These are phyloP conservation scores for Mechanitis mazaeus DNA, from an alignment of 2,888 invertebrate species.

Conservation along the genomic window DNA sequence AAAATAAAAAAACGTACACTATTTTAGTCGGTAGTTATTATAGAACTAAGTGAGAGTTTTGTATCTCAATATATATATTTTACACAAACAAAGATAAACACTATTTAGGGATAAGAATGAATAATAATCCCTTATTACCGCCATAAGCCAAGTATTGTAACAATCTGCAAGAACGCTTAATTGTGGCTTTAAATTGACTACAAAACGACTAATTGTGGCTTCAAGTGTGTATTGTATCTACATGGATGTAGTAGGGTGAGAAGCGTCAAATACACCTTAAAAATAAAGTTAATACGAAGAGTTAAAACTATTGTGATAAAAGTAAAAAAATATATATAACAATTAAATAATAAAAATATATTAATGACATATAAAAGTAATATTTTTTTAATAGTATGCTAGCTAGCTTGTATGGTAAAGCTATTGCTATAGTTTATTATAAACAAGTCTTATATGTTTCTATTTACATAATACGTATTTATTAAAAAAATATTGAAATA, in stretches of 20 bases:
- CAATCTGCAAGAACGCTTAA: conserved; percentile 60
- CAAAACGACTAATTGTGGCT: conserved; percentile 72
- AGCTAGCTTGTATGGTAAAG: background rate
- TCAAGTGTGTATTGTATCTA: conserved; percentile 56
- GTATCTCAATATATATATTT: no score
- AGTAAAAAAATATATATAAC: no score
- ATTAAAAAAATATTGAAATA: no score
- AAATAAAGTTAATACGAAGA: no score
- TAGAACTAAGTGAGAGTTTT: no score
- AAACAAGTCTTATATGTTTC: background rate
- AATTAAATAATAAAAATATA: no score
- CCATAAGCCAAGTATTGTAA: conserved; percentile 35
- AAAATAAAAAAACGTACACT: no score
- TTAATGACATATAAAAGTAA: no score
- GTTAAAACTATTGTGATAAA: no score
- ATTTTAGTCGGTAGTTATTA: conserved; percentile 17
- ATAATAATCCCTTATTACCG: conserved; percentile 54
- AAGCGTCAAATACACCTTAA: background rate
- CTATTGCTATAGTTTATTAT: background rate
- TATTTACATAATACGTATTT: no score
- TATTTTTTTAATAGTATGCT: no score
- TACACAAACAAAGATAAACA: conserved; percentile 34
- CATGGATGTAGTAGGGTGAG: conserved; percentile 7
- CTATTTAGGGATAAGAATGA: conserved; percentile 36
- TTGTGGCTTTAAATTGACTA: conserved; percentile 66